These are phyloP conservation scores for Pachyrhynchus sulphureomaculatus DNA, from an alignment of 1,140 invertebrate species.

Conservation along the genomic window DNA sequence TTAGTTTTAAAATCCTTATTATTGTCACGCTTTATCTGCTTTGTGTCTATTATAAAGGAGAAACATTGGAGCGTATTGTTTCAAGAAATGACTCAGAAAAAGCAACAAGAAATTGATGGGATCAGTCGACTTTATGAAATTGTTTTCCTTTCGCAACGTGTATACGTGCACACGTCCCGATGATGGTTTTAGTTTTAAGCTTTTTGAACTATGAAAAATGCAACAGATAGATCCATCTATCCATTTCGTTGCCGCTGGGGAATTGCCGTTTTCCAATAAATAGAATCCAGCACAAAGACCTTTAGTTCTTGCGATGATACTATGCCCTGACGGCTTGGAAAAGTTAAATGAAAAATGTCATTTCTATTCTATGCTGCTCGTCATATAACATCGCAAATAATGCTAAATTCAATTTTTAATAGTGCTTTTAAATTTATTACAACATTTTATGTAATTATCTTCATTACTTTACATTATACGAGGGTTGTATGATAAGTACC, in stretches of 20 bases:
- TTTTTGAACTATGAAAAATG: slow-evolving; percentile 38
- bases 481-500: too few species aligned
- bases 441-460: too few species aligned
- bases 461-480: too few species aligned
- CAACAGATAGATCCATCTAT: slow-evolving; percentile 31
- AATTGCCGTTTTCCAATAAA: slow-evolving; percentile 25
- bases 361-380: too few species aligned
- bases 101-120: slow-evolving; percentile 22
- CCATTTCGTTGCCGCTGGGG: slow-evolving; percentile 14
- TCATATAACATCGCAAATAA: too few species aligned
- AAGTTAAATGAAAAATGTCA: slow-evolving; percentile 19
- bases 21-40: too few species aligned
- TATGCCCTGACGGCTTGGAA: slow-evolving; percentile 2
- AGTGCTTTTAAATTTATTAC: too few species aligned
- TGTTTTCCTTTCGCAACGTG: slow-evolving; percentile 24
- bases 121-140: slow-evolving; percentile 31
- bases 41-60: neutral
- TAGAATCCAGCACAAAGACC: slow-evolving; percentile 13
- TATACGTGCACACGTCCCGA: slow-evolving; percentile 24
- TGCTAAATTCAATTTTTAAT: too few species aligned
- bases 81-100: neutral
- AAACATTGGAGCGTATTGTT: slow-evolving; percentile 7
- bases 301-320: slow-evolving; percentile 1
- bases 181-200: slow-evolving; percentile 34
- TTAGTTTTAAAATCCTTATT: too few species aligned